phyloP scores from a whole-genome alignment of 2,113 vertebrate species.

The Pogona vitticeps region DNA sequence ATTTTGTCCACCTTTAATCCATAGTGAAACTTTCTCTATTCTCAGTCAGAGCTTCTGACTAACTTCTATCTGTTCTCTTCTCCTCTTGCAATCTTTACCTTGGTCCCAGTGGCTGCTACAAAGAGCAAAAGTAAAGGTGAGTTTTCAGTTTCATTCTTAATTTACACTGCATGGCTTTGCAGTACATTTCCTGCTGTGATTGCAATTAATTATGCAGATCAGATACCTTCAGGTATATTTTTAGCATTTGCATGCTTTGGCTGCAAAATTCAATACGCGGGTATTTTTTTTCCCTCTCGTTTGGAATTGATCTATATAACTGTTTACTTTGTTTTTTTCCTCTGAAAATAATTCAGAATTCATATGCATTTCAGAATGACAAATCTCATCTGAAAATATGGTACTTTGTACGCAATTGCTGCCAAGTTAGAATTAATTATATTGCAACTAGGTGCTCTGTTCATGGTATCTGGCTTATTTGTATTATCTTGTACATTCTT shows the following conservation, averaged over 20 bases:
- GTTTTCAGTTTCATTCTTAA: conserved; percentile 64
- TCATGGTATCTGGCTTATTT: conserved; percentile 26
- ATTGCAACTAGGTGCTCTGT: neutral
- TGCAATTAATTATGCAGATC: conserved; percentile 30
- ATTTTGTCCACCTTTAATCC: conserved; percentile 45
- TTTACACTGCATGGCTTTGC: conserved; percentile 62
- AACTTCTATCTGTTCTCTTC: conserved; percentile 79
- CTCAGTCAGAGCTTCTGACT: conserved; percentile 65
- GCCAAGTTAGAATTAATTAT: conserved; percentile 13
- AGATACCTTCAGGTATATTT: conserved; percentile 17
- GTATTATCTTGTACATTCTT: conserved; percentile 29
- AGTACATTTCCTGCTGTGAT: conserved; percentile 36
- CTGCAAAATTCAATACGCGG: conserved; percentile 4
- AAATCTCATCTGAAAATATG: neutral
- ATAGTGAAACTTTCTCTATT: conserved; percentile 61
- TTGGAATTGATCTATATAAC: neutral
- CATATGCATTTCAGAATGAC: neutral
- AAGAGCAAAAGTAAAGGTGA: conserved; percentile 85
- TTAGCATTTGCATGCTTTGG: conserved; percentile 30
- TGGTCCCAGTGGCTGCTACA: conserved; percentile 81
- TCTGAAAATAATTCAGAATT: conserved; percentile 14
- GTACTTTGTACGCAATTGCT: neutral
- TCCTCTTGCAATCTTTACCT: conserved; percentile 80
- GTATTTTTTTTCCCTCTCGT: neutral
- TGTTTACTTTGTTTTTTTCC: neutral